Base-by-base conservation (phyloP, 2,797 vertebrate species). In the Poeciliopsis infans region DNA sequence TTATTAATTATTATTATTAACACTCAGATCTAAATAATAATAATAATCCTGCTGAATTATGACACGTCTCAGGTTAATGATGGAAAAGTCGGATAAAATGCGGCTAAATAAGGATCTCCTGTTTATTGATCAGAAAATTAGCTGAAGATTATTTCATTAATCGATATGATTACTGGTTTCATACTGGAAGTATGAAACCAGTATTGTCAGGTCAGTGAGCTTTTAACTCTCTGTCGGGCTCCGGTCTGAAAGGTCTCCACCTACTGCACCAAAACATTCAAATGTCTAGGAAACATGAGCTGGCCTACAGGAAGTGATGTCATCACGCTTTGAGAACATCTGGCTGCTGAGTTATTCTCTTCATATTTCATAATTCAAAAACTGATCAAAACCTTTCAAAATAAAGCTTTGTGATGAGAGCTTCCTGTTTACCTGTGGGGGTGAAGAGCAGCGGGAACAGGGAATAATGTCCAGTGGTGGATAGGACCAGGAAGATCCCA, bases 401-500 rank as follows among this genome's bases (percentile, higher is more conserved):
- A n/a, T 55, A 59, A 59, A 15, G 10, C 13, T 59, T 59, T 59
- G n/a, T 59, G 28, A 15, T 2, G 12, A 59, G 3, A 1, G 28
- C 25, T 20, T 53, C 45, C 51, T 13, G 20, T 66, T 59, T 95
- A 99, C 98, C 98, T 95, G 97, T 93, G 0, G 94, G 85, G 2
- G 97, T 99, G 93, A 98, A 99, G 90, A 99, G 84, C 73, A 99
- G 93, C 0, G 98, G 98, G 85, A 99, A 97, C 75, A 99, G 95
- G 0, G 98, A 98, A 88, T 97, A 97, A 84, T 99, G 98, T 4
- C 97, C 98, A 0, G 97, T 96, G 53, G 97, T 97, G 74, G 95
- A 85, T 86, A 99, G 94, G 45, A 99, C 84, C 85, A 99, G 91
- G 87, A 97, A 99, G 78, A 96, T 95, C 33, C 96, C 95, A 89